phyloP scores from a whole-genome alignment of 2,797 vertebrate genomes.

The Myiotriccus ornatus region DNA sequence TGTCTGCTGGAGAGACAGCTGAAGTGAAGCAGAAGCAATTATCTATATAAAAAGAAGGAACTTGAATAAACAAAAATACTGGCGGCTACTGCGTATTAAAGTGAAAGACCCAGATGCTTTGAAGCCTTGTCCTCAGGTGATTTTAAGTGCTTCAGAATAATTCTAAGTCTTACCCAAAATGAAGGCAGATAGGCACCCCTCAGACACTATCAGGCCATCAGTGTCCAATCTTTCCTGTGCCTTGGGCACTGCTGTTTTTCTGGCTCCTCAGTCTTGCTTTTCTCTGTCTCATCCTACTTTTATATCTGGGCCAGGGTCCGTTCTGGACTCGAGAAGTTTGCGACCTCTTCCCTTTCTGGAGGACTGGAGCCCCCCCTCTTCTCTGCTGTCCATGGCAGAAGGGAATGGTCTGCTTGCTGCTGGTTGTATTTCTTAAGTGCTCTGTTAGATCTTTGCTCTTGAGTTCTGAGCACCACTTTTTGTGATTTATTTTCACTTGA shows the following conservation, averaged over 20 bases:
- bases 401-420: neutral
- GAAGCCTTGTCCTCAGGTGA: conserved; percentile 1
- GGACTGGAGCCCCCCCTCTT: neutral
- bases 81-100: neutral
- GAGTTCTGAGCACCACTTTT: neutral
- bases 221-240: neutral
- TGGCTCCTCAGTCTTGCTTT: neutral
- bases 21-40: conserved; percentile 47
- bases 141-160: neutral
- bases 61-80: conserved; percentile 3
- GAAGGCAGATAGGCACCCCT: neutral
- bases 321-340: neutral
- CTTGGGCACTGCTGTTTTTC: neutral
- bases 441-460: neutral
- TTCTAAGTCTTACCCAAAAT: neutral
- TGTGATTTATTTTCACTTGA: neutral
- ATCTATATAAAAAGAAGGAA: conserved; percentile 21
- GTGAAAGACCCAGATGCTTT: neutral
- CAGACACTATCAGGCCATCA: neutral
- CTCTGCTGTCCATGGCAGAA: neutral
- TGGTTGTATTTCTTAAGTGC: neutral
- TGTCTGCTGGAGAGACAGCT: neutral
- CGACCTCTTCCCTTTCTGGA: neutral
- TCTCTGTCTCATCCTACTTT: neutral
- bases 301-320: neutral